Evolutionary conservation across 2,797 vertebrate species (phyloP).

Genomic region (Tokudaia tokunoshimensis): DNA sequence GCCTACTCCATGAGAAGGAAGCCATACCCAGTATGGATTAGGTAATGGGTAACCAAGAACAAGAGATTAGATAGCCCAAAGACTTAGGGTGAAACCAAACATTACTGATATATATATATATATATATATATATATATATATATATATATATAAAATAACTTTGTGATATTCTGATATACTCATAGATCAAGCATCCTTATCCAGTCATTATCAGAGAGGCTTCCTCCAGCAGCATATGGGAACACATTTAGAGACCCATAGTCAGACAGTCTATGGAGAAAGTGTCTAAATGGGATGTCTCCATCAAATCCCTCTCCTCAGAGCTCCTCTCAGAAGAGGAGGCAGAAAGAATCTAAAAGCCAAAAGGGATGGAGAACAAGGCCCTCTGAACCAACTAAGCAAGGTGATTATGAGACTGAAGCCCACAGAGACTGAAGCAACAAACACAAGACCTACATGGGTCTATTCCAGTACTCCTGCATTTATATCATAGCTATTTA

Average conservation of each 20-base stretch:
- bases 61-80: background rate
- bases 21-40: background rate
- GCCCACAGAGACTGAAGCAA: background rate
- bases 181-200: no score
- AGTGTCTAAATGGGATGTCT: background rate
- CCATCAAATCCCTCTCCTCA: background rate
- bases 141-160: no score
- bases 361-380: background rate
- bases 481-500: background rate
- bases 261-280: background rate
- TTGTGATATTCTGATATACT: no score
- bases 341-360: background rate
- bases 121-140: no score
- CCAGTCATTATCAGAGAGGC: no score
- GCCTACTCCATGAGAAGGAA: background rate
- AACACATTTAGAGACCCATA: background rate
- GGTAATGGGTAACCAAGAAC: background rate
- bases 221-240: no score
- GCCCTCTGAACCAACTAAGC: background rate
- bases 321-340: background rate
- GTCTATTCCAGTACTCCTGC: background rate
- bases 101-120: background rate
- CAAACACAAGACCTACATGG: background rate
- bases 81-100: background rate
- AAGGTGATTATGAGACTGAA: background rate